Evolutionary conservation across 1,140 invertebrate species (phyloP), one percentile per base, ranked within the genome.

Genomic region (Calycopis cecrops): DNA sequence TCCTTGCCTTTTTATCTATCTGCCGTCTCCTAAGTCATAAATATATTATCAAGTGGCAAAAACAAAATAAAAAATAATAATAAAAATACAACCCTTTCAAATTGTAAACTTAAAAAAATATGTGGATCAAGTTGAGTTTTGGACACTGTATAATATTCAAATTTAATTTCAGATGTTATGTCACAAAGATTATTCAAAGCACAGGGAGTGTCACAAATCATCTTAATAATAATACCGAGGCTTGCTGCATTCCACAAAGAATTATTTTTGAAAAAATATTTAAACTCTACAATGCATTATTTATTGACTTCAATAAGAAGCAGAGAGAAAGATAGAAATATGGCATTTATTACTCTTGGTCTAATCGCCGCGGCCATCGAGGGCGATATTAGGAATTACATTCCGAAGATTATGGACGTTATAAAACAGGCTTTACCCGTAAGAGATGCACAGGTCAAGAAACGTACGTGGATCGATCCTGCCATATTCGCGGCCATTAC

Each of bases 401-500:
- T 98, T 11, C 91, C 92, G 0, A 92, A 91, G 71, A 96, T 99
- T 40, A 96, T 99, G 93, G 94, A 96, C 61, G 91, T 94, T 8
- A 94, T 99, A 11, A 93, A 93, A 77, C 85, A 90, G 48, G 92
- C 94, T 2, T 81, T 99, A 14, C 97, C 97, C 0, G 89, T 93
- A 0, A 94, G 94, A 72, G 94, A 95, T 63, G 91, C 90, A 0
- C 89, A 92, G 0, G 91, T 88, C 33, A 95, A 94, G 69, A 93
- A 93, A 63, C 91, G 94, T 53, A 82, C 90, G 9, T 87, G 86
- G 47, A 90, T 97, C 12, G 98, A 99, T 69, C 94, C 97, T 0
- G 92, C 96, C 0, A 94, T 99, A 21, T 99, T 99, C 85, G 94
- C 95, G 10, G 99, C 97, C 74, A 94, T 99, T n/a, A 97, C 97